Percentiles rank a stretch among this genome's conserved stretches.
Evolutionary conservation across 2,888 invertebrate genomes (phyloP).

Genomic region (Hyppa rectilinea): DNA sequence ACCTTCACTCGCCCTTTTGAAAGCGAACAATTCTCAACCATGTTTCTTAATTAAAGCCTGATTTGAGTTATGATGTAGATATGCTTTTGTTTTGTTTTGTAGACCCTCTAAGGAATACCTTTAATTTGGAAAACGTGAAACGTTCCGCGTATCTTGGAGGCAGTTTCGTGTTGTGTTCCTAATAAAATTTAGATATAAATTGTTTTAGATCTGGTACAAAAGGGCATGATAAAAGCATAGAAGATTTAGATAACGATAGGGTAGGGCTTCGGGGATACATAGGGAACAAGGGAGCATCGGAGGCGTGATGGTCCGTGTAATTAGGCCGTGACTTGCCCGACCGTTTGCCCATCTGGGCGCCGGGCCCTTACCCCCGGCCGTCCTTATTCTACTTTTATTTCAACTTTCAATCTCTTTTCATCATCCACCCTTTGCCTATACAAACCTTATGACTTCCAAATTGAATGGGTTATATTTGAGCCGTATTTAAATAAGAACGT

Average conservation of each 20-base stretch:
- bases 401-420: slow-evolving; percentile 58
- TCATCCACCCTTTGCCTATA: slow-evolving; percentile 20
- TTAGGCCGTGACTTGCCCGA: slow-evolving; percentile 72
- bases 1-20: slow-evolving; percentile 8
- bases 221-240: slow-evolving; percentile 52
- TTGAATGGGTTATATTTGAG: slow-evolving; percentile 36
- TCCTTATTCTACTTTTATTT: slow-evolving; percentile 57
- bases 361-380: too few species aligned
- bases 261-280: slow-evolving; percentile 56
- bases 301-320: slow-evolving; percentile 70
- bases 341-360: slow-evolving; percentile 63
- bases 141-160: slow-evolving; percentile 31
- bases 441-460: slow-evolving; percentile 47
- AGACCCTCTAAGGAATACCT: slow-evolving; percentile 26
- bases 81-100: slow-evolving; percentile 29
- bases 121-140: slow-evolving; percentile 36
- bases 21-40: slow-evolving; percentile 29
- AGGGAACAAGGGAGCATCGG: slow-evolving; percentile 61
- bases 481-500: slow-evolving; percentile 31
- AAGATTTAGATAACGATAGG: slow-evolving; percentile 65
- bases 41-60: slow-evolving; percentile 57
- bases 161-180: slow-evolving; percentile 35
- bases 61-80: slow-evolving; percentile 54
- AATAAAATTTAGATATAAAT: slow-evolving; percentile 49
- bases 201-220: slow-evolving; percentile 59